Evolutionary conservation across 2,888 invertebrate species (phyloP).

Genomic region (Brachypalpus laphriformis): DNA sequence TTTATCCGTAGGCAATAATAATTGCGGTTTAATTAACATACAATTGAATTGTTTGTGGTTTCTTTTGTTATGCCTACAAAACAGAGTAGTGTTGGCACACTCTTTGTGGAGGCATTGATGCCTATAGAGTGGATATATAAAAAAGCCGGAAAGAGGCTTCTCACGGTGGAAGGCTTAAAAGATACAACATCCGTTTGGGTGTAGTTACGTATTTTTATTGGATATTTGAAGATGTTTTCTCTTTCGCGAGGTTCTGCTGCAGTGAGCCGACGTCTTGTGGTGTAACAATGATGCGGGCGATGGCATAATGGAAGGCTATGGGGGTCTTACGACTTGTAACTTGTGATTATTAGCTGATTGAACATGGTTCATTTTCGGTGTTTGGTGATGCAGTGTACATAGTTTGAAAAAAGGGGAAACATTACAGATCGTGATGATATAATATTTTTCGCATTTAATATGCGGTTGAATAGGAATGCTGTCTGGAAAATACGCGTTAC

Average conservation of each 20-base stretch:
- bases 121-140: conserved; percentile 2
- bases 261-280: conserved; percentile 1
- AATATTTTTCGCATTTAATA: too few relatives aligned
- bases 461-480: too few relatives aligned
- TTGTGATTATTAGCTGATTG: neutral
- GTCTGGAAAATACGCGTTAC: too few relatives aligned
- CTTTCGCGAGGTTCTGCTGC: conserved; percentile 42
- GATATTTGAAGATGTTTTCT: conserved; percentile 48
- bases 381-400: neutral
- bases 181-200: conserved; percentile 53
- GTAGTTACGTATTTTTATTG: neutral
- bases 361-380: conserved; percentile 41
- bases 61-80: conserved; percentile 10
- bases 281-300: conserved; percentile 42
- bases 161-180: conserved; percentile 1
- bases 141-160: conserved; percentile 26
- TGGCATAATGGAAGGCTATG: conserved; percentile 40
- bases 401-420: too few relatives aligned
- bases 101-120: neutral
- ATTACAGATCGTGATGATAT: too few relatives aligned
- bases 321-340: conserved; percentile 20
- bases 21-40: conserved; percentile 63
- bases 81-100: conserved; percentile 3
- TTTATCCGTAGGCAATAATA: neutral
- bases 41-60: conserved; percentile 35